Conservation (phyloP, 1,140 invertebrate genomes). For the Popillia japonica region DNA sequence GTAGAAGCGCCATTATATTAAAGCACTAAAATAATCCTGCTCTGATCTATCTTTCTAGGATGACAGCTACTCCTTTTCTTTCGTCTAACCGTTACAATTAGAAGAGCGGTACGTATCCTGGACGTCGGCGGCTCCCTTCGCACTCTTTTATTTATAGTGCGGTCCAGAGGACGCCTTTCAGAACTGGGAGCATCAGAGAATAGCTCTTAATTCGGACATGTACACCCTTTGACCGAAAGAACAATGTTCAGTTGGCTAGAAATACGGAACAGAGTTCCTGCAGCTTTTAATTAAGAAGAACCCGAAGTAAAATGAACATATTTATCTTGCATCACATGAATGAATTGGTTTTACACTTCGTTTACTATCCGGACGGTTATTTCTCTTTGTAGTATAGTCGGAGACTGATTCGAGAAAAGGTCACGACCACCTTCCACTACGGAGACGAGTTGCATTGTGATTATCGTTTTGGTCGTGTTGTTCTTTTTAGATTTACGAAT, state of each 20-base stretch:
- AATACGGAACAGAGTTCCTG: slow-evolving; percentile 14
- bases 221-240: slow-evolving; percentile 41
- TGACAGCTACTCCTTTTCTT: not conserved
- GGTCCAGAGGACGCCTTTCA: not conserved
- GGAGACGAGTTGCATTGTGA: no score
- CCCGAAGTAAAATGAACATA: slow-evolving; percentile 39
- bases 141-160: slow-evolving; percentile 32
- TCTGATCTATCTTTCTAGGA: not conserved
- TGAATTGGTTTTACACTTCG: slow-evolving; percentile 39
- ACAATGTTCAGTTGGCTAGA: slow-evolving; percentile 37
- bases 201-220: slow-evolving; percentile 40
- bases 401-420: slow-evolving; percentile 17
- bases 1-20: not conserved
- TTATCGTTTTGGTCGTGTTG: not conserved
- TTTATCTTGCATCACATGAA: slow-evolving; percentile 42
- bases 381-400: slow-evolving; percentile 28
- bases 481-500: not conserved
- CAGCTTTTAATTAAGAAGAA: slow-evolving; percentile 39
- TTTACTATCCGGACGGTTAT: slow-evolving; percentile 18
- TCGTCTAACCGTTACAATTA: not conserved
- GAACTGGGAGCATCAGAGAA: slow-evolving; percentile 8
- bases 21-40: no score
- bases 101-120: slow-evolving; percentile 13
- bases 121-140: not conserved
- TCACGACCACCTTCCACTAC: not conserved